Evolutionary conservation across 2,797 vertebrate species (phyloP), one percentile per base, ranked within the genome.

Genomic region (Syngnathus acus): DNA sequence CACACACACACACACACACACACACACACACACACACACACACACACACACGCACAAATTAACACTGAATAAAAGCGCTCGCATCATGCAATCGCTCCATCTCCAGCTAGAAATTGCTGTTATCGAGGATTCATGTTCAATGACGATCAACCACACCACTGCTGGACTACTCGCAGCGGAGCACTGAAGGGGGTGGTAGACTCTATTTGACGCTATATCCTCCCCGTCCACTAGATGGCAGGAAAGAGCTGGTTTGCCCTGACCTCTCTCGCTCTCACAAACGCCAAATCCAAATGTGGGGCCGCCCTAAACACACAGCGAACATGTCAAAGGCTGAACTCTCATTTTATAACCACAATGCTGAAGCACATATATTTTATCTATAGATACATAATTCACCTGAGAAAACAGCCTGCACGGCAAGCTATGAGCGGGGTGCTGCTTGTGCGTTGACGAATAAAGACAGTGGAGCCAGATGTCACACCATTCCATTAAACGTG

Each of bases 161-260:
- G 16, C 26, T 32, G 23, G 23, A 57, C 45, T 14, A 47, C 45
- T 47, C 45, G 42, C 42, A 43, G 21, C 4, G 53, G 21, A 13
- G 26, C 23, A 26, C 14, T 26, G 3, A 32, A 32, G 26, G 2
- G 26, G 26, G 26, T 32, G 26, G 26, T 32, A 32, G 26, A 32
- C 26, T 32, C 26, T 23, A 43, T 11, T 47, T 42, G 9, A 42
- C 40, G 10, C 8, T 53, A n/a, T 14, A 8, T 3, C 23, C 14
- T 57, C 26, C 58, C 54, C 65, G 21, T 58, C 88, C 93, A 91
- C 92, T 88, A 93, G 94, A 91, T 93, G 93, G 93, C 92, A 91
- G 89, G 91, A 89, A 80, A 82, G 68, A 78, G 86, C 87, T 89
- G 86, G 71, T 79, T 37, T 57, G 21, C 26, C 54, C 77, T 82